phyloP scores from a whole-genome alignment of 2,113 vertebrate species.

The Lamprologus ornatipinnis region DNA sequence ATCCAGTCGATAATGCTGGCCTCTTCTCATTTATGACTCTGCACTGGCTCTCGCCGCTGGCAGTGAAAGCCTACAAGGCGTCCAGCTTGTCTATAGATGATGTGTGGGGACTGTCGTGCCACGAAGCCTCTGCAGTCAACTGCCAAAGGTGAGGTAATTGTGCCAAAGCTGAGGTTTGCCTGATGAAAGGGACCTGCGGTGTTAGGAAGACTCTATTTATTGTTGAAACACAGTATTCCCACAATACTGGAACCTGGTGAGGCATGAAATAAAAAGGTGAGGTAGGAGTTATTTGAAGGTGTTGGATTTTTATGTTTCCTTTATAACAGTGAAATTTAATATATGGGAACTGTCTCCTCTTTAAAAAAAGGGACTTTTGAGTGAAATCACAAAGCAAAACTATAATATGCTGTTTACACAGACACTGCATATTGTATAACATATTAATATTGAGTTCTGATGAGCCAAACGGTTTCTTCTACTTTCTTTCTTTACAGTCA shows the following conservation, averaged over 20 bases:
- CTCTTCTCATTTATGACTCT: slow-evolving; percentile 80
- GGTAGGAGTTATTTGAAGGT: neutral
- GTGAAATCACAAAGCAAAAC: neutral
- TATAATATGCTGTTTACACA: neutral
- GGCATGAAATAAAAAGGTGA: neutral
- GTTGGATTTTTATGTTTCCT: neutral
- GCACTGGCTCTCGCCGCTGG: slow-evolving; percentile 77
- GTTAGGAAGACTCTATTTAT: neutral
- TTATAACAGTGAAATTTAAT: neutral
- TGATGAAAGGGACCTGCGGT: neutral
- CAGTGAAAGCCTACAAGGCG: slow-evolving; percentile 63
- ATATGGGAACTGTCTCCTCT: neutral
- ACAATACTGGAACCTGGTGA: neutral
- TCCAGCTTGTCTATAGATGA: slow-evolving; percentile 68
- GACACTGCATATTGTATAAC: neutral
- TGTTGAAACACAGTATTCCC: neutral
- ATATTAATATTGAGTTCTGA: neutral
- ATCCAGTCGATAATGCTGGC: slow-evolving; percentile 81
- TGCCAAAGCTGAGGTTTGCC: neutral
- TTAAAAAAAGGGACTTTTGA: neutral
- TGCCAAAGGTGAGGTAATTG: slow-evolving; percentile 68
- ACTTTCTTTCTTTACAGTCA: neutral
- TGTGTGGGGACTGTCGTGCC: slow-evolving; percentile 75
- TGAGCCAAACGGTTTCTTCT: neutral
- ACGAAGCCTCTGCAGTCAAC: slow-evolving; percentile 74